Evolutionary conservation across 2,797 vertebrate genomes (phyloP), one percentile per base, ranked within the genome.

Genomic region (Rhynchonycteris naso): DNA sequence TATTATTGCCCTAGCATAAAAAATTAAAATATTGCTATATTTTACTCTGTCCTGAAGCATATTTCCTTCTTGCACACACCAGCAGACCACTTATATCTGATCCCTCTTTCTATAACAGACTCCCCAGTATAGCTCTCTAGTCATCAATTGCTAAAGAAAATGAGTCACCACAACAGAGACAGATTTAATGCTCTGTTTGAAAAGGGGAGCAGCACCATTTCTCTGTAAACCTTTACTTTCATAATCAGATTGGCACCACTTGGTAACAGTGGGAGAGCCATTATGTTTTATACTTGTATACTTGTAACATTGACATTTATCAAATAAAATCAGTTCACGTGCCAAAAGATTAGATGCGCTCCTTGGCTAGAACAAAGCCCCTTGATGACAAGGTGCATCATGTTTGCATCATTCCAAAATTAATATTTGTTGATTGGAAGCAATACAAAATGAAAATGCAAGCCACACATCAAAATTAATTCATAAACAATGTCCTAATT

Each of bases 101-200:
- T 19, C 24, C 86, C 16, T 54, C 78, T 52, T 54, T 86, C 59
- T 74, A 14, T 2, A 88, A 13, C 58, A 90, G 58, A 92, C 92
- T 82, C 58, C 24, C n/a, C n/a, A 30, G 58, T 24, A 81, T 14
- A 82, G 10, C 9, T 95, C 7, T 22, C 13, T 58, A n/a, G 11
- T 65, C 80, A 76, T 83, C 66, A 83, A 91, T n/a, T 72, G 43
- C 21, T 75, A 26, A 80, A 82, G 58, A 81, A 93, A 76, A 35
- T 66, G 74, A 85, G 19, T 83, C 52, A 86, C 50, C 22, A 33
- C 54, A 72, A 63, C 13, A 76, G n/a, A 5, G 24, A 28, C 43
- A 71, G 54, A 94, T 24, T 65, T 54, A 81, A 58, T 18, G 24
- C 24, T 71, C 79, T 47, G 71, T 87, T 71, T 75, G 63, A 35